Evolutionary conservation across 2,888 invertebrate genomes (phyloP).

Genomic region (Biston betularia): DNA sequence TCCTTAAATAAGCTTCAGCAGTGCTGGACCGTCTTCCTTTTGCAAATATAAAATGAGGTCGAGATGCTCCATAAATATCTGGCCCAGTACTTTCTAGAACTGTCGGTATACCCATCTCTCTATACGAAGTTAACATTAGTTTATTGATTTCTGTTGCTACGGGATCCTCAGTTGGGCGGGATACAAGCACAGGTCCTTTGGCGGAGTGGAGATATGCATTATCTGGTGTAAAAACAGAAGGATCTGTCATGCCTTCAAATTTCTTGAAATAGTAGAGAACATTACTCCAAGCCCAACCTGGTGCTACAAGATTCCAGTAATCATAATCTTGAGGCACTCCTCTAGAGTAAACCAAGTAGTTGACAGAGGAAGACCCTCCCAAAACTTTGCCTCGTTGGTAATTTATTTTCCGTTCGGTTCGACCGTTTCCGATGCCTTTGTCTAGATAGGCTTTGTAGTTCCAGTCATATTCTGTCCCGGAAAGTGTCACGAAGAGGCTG

Average conservation of each 20-base stretch:
- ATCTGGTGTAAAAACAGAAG: slow-evolving; percentile 51
- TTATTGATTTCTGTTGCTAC: slow-evolving; percentile 54
- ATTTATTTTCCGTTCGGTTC: slow-evolving; percentile 45
- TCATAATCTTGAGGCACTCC: slow-evolving; percentile 64
- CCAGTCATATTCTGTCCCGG: slow-evolving; percentile 62
- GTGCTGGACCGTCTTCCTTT: slow-evolving; percentile 72
- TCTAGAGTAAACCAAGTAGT: slow-evolving; percentile 62
- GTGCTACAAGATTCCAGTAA: slow-evolving; percentile 56
- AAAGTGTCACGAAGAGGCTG: slow-evolving; percentile 56
- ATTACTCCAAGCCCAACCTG: slow-evolving; percentile 65
- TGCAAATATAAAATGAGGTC: slow-evolving; percentile 61
- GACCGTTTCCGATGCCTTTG: slow-evolving; percentile 53
- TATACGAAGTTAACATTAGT: slow-evolving; percentile 53
- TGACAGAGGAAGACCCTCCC: slow-evolving; percentile 63
- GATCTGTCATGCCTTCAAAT: slow-evolving; percentile 64
- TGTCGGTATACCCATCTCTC: slow-evolving; percentile 62
- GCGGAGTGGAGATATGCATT: slow-evolving; percentile 59
- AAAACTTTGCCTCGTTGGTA: slow-evolving; percentile 63
- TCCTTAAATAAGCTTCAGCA: slow-evolving; percentile 69
- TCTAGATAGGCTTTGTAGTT: slow-evolving; percentile 54
- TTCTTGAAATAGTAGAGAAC: slow-evolving; percentile 64
- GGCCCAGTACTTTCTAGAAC: slow-evolving; percentile 62
- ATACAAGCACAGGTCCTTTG: slow-evolving; percentile 61
- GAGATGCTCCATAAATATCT: slow-evolving; percentile 53
- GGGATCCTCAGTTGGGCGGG: slow-evolving; percentile 52